These are phyloP conservation scores for Andrena dorsata DNA, from an alignment of 2,888 invertebrate species.

Conservation along the genomic window DNA sequence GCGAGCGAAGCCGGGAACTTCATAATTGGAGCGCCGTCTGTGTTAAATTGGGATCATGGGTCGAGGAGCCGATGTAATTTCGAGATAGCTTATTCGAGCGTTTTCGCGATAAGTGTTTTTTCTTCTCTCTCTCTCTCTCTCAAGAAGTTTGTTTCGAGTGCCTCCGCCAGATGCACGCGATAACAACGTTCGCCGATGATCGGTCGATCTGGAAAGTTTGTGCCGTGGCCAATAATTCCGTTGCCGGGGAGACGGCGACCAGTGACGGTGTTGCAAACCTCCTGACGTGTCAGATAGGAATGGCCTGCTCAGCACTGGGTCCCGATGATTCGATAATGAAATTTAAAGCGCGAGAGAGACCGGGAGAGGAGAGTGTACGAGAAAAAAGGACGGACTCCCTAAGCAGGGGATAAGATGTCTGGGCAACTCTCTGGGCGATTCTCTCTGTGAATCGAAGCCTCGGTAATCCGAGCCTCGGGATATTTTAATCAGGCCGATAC, in stretches of 20 bases:
- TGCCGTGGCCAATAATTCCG: not conserved
- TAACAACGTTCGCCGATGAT: conserved; percentile 4
- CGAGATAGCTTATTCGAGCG: conserved; percentile 40
- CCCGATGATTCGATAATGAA: conserved; percentile 63
- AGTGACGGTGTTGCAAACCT: not conserved
- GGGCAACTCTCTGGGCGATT: conserved; percentile 43
- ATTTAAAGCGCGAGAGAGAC: conserved; percentile 29
- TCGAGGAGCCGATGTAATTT: conserved; percentile 50
- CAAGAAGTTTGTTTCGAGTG: conserved; percentile 13
- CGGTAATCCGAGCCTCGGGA: conserved; percentile 67
- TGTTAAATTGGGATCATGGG: conserved; percentile 49
- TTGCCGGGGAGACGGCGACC: conserved; percentile 1
- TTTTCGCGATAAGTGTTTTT: conserved; percentile 42
- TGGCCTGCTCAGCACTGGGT: conserved; percentile 25
- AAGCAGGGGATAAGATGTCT: conserved; percentile 73
- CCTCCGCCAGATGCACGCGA: conserved; percentile 12
- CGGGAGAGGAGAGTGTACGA: conserved; percentile 4
- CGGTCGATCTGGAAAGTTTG: conserved; percentile 2
- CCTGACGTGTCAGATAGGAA: conserved; percentile 15
- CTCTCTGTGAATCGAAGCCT: conserved; percentile 45
- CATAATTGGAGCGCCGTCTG: conserved; percentile 55
- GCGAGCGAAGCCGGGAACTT: conserved; percentile 25
- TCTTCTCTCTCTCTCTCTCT: not conserved
- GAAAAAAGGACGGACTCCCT: conserved; percentile 6
- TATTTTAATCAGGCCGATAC: conserved; percentile 75